Percentiles rank a stretch among this genome's conserved stretches.
Conservation (phyloP, 2,888 invertebrate genomes). For the Gasteruption jaculator region DNA sequence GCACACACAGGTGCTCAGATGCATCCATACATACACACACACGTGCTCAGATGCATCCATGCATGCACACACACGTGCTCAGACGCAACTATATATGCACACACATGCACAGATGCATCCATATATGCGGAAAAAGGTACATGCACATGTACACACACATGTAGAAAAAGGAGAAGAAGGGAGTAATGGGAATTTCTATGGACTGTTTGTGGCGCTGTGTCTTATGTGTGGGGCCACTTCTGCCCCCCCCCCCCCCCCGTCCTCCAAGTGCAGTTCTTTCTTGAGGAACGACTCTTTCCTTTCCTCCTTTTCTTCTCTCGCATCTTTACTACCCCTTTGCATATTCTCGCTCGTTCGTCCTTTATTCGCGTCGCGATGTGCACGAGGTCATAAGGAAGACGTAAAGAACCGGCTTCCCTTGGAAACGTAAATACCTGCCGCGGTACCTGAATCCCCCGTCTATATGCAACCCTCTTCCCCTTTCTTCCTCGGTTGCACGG, state of each 20-base stretch:
- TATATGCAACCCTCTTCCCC: neutral
- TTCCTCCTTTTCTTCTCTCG: conserved; percentile 7
- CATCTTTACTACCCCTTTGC: conserved; percentile 3
- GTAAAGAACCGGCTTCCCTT: too few species aligned
- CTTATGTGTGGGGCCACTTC: conserved; percentile 30
- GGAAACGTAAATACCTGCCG: conserved; percentile 9
- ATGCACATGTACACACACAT: conserved; percentile 7
- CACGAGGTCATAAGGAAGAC: conserved; percentile 7
- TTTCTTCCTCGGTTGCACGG: neutral
- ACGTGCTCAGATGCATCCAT: neutral
- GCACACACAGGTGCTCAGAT: neutral
- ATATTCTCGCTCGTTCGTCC: conserved; percentile 8
- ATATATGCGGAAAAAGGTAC: neutral
- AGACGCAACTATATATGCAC: neutral
- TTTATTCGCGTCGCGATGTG: neutral
- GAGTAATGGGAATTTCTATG: conserved; percentile 29
- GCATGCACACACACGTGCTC: conserved; percentile 10
- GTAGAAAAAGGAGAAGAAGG: conserved; percentile 21
- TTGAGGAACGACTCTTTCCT: conserved; percentile 3
- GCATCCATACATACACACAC: neutral
- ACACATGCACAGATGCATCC: neutral
- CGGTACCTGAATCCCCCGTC: conserved; percentile 18
- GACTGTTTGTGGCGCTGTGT: conserved; percentile 35
- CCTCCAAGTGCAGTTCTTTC: conserved; percentile 5
- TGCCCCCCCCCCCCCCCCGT: conserved; percentile 21